Conservation (phyloP, 2,113 vertebrate species). For the Emydocephalus ijimae region DNA sequence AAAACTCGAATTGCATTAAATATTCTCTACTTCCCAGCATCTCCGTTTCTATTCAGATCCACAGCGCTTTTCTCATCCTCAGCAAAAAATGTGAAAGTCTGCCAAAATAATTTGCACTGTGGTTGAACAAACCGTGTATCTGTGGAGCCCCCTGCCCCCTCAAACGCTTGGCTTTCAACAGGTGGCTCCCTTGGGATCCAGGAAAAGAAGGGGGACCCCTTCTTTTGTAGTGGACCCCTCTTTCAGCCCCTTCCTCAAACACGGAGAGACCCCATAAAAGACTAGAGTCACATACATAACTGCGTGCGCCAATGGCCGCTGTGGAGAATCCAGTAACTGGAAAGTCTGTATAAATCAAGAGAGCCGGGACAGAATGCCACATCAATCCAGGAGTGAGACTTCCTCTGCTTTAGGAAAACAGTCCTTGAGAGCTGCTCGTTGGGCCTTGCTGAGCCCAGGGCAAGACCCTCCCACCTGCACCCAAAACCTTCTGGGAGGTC, state of each 20-base stretch:
- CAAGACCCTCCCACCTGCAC: background rate
- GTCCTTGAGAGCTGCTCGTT: background rate
- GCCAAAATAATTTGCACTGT: background rate
- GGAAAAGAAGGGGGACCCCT: no score
- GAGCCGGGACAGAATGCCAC: constrained; percentile 43
- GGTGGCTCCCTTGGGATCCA: background rate
- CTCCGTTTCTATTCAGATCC: background rate
- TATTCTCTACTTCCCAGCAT: background rate
- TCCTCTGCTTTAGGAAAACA: background rate
- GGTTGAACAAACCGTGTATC: background rate
- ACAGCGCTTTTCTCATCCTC: no score
- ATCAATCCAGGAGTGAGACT: constrained; percentile 41
- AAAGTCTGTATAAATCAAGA: constrained; percentile 68
- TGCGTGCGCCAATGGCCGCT: background rate
- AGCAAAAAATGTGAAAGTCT: no score
- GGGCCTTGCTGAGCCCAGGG: background rate
- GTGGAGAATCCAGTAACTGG: constrained; percentile 60
- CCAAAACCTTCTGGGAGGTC: background rate
- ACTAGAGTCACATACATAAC: constrained; percentile 38
- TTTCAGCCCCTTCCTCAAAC: background rate
- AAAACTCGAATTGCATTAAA: no score
- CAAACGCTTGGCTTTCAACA: background rate
- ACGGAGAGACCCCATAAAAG: background rate
- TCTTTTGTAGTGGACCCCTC: no score
- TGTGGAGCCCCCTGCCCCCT: background rate